Evolutionary conservation across 2,113 vertebrate species (phyloP).

Genomic region (Clupea harengus): DNA sequence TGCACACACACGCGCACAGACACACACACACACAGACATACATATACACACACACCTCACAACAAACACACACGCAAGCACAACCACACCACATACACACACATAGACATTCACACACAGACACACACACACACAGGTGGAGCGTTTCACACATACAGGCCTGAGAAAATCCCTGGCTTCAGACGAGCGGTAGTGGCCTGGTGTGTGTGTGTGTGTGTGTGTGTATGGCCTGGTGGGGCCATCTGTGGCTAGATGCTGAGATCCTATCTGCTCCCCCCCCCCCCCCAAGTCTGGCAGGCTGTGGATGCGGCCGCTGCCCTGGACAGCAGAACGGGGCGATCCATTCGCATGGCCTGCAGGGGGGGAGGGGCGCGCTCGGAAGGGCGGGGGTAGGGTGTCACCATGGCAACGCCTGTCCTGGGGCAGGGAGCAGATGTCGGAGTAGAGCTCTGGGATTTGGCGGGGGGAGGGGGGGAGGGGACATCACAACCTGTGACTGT

Average conservation of each 20-base stretch:
- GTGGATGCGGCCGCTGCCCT: slow-evolving; percentile 47
- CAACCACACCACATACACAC: background rate
- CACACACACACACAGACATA: background rate
- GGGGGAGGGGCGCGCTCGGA: slow-evolving; percentile 43
- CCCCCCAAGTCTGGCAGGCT: slow-evolving; percentile 19
- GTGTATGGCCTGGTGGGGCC: slow-evolving; percentile 52
- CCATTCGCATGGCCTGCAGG: slow-evolving; percentile 53
- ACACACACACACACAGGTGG: background rate
- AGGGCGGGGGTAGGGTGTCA: slow-evolving; percentile 49
- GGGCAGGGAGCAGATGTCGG: slow-evolving; percentile 72
- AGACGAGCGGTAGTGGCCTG: too few species aligned
- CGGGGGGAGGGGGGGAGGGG: slow-evolving; percentile 23
- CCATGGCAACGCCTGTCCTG: slow-evolving; percentile 65
- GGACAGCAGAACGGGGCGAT: slow-evolving; percentile 49
- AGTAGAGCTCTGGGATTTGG: slow-evolving; percentile 58
- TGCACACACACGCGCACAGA: background rate
- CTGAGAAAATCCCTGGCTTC: too few species aligned
- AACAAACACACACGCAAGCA: background rate
- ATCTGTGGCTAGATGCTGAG: slow-evolving; percentile 62
- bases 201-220: slow-evolving; percentile 9
- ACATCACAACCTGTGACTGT: slow-evolving; percentile 42
- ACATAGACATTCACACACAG: background rate
- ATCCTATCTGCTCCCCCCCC: slow-evolving; percentile 43
- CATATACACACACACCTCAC: background rate
- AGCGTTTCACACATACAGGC: background rate